Conservation (phyloP, 2,797 vertebrate species). For the Galagoides demidoff region DNA sequence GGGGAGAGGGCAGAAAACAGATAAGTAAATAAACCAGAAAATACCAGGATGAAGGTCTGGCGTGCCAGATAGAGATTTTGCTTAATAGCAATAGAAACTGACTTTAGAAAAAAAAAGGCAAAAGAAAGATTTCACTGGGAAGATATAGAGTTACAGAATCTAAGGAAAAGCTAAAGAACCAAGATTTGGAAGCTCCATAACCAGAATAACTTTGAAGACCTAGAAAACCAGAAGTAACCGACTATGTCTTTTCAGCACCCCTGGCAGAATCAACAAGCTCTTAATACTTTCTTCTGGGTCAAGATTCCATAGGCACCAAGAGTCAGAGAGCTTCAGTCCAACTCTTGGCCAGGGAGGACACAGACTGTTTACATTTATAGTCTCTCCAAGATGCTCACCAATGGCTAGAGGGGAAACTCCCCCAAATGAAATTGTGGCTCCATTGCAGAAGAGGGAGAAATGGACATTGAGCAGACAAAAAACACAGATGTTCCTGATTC, state of each 20-base stretch:
- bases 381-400: not conserved
- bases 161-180: not conserved
- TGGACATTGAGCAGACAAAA: not conserved
- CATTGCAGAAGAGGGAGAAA: not conserved
- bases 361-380: not conserved
- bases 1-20: not conserved
- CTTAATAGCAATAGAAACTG: not conserved
- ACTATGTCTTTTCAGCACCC: not conserved
- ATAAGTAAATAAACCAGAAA: not conserved
- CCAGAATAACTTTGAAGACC: not conserved
- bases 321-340: too few relatives aligned
- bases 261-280: not conserved
- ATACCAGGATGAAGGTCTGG: not conserved
- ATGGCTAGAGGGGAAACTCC: not conserved
- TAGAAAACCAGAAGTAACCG: not conserved
- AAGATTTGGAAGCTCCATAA: not conserved
- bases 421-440: not conserved
- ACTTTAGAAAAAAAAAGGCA: not conserved
- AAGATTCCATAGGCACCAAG: not conserved
- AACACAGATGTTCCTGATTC: not conserved
- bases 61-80: not conserved
- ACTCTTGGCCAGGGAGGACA: not conserved
- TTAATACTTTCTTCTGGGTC: not conserved
- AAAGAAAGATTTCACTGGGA: not conserved
- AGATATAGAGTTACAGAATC: not conserved